phyloP scores from a whole-genome alignment of 2,888 invertebrate species.

The Nemotelus pantherinus region DNA sequence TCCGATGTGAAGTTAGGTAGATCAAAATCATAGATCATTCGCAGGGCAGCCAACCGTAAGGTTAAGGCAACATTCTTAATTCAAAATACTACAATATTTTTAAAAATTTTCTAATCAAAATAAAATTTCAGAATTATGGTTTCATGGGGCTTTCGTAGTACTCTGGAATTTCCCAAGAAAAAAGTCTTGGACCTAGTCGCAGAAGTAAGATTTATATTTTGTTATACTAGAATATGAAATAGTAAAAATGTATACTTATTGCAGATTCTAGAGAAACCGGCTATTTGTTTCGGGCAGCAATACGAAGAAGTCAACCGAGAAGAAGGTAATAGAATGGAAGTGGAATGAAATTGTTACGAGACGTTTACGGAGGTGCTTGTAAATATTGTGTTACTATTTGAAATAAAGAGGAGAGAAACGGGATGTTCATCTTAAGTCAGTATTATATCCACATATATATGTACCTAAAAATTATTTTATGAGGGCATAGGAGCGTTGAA shows the following conservation, averaged over 20 bases:
- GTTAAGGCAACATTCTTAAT: too few relatives aligned
- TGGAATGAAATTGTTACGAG: neutral
- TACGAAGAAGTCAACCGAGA: conserved; percentile 51
- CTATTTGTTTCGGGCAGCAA: conserved; percentile 54
- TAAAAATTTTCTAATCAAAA: neutral
- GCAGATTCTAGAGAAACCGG: conserved; percentile 54
- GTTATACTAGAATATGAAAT: too few relatives aligned
- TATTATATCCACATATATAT: neutral
- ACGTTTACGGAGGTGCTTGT: too few relatives aligned
- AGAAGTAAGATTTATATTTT: conserved; percentile 50
- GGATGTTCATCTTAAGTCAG: neutral
- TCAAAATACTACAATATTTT: too few relatives aligned
- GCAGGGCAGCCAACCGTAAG: too few relatives aligned
- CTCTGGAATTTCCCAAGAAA: conserved; percentile 55
- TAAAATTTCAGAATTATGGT: conserved; percentile 52
- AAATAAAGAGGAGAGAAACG: too few relatives aligned
- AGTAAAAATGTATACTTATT: conserved; percentile 26
- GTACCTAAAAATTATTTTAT: neutral
- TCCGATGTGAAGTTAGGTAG: too few relatives aligned
- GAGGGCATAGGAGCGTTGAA: too few relatives aligned
- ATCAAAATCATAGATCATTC: too few relatives aligned
- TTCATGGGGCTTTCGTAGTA: conserved; percentile 56
- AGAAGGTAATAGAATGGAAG: conserved; percentile 38
- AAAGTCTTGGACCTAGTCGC: conserved; percentile 54
- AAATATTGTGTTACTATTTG: too few relatives aligned